These are phyloP conservation scores for Hippopotamyrus pictus DNA, from an alignment of 2,797 vertebrate genomes.

Conservation along the genomic window DNA sequence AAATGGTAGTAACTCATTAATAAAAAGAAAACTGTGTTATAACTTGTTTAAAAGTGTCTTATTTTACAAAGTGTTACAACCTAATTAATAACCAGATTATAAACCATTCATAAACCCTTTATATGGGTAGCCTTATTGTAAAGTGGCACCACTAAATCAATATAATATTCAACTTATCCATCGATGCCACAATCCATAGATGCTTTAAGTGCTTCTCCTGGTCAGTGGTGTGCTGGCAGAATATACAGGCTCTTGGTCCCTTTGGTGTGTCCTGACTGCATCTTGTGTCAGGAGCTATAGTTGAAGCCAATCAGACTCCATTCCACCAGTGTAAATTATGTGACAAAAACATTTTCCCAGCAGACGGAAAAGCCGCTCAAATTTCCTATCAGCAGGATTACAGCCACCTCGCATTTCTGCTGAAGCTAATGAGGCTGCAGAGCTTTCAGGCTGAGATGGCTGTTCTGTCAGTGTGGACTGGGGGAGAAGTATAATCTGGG, in stretches of 20 bases:
- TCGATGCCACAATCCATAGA: not conserved
- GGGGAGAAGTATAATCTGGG: not conserved
- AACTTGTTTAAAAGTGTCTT: not conserved
- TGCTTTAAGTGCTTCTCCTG: not conserved
- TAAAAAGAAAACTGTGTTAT: not conserved
- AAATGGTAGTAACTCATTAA: not conserved
- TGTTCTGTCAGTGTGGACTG: not conserved
- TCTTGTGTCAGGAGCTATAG: not conserved
- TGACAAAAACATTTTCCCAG: not conserved
- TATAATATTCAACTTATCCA: not conserved
- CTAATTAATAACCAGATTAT: not conserved
- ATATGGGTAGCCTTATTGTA: not conserved
- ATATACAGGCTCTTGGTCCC: not conserved
- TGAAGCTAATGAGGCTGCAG: not conserved
- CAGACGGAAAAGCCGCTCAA: not conserved
- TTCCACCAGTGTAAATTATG: too few species aligned
- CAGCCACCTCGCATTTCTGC: not conserved
- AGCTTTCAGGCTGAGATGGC: not conserved
- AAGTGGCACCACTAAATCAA: not conserved
- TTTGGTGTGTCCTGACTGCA: not conserved
- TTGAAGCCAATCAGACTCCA: not conserved
- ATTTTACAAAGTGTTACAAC: not conserved
- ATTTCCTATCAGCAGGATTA: constrained; percentile 13
- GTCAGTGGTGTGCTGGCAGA: not conserved
- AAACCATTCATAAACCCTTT: not conserved